Conservation (phyloP, 2,797 vertebrate genomes). For the Alauda arvensis region DNA sequence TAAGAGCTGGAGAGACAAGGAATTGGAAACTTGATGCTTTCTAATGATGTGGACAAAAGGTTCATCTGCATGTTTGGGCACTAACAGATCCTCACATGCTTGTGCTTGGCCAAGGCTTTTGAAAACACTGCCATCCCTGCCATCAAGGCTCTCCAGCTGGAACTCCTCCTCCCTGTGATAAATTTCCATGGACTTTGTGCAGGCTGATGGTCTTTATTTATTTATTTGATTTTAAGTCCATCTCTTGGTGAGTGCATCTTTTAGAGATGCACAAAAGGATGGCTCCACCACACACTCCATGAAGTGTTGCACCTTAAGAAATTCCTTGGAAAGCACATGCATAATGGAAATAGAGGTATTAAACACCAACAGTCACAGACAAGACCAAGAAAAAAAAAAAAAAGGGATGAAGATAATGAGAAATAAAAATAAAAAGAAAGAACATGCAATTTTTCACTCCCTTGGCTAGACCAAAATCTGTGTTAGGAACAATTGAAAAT, state of each 20-base stretch:
- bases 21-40: neutral
- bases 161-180: neutral
- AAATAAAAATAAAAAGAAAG: neutral
- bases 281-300: fast-evolving
- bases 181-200: neutral
- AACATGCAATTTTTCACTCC: neutral
- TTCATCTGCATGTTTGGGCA: neutral
- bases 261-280: neutral
- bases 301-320: neutral
- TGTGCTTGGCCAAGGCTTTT: neutral
- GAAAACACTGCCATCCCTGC: neutral
- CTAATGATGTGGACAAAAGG: neutral
- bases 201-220: neutral
- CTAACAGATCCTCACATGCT: neutral
- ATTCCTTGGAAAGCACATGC: neutral
- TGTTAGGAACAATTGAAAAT: neutral
- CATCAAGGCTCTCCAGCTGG: neutral
- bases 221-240: neutral
- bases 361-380: neutral
- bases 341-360: neutral
- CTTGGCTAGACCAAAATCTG: neutral
- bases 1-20: neutral
- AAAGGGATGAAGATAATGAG: neutral
- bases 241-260: neutral
- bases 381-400: no score